Evolutionary conservation across 1,140 invertebrate species (phyloP).

Genomic region (Wiebesia pumilae): DNA sequence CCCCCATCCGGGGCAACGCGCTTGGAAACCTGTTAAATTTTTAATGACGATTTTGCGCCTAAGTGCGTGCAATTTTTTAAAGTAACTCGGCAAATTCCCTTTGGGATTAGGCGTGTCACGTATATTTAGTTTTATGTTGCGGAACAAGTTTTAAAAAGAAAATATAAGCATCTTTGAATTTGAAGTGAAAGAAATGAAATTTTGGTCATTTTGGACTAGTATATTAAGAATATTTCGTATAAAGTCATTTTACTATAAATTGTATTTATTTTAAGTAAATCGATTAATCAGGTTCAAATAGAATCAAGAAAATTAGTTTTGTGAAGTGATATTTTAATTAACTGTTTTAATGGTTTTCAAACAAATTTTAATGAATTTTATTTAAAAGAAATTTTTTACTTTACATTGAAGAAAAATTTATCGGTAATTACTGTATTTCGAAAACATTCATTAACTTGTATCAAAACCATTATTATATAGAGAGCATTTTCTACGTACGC

Average conservation of each 20-base stretch:
- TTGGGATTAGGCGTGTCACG: neutral
- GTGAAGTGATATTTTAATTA: no score
- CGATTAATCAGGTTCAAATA: neutral
- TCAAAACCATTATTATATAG: no score
- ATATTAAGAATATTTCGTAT: neutral
- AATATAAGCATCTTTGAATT: neutral
- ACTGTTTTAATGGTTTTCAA: no score
- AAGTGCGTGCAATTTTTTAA: slow-evolving; percentile 21
- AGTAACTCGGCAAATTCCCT: neutral
- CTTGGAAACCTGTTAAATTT: neutral
- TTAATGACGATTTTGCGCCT: slow-evolving; percentile 22
- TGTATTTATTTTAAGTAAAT: neutral
- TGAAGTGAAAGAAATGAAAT: neutral
- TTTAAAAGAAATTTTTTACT: no score
- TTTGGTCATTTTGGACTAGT: neutral
- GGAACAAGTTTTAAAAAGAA: neutral
- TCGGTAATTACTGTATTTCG: no score
- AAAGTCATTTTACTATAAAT: neutral
- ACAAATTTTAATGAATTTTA: no score
- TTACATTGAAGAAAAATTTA: no score
- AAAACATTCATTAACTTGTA: no score
- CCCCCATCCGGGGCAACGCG: neutral
- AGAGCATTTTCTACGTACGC: no score
- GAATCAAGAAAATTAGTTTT: no score
- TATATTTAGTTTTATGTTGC: neutral